Evolutionary conservation across 2,797 vertebrate species (phyloP), one percentile per base, ranked within the genome.

Genomic region (Lophius americanus): DNA sequence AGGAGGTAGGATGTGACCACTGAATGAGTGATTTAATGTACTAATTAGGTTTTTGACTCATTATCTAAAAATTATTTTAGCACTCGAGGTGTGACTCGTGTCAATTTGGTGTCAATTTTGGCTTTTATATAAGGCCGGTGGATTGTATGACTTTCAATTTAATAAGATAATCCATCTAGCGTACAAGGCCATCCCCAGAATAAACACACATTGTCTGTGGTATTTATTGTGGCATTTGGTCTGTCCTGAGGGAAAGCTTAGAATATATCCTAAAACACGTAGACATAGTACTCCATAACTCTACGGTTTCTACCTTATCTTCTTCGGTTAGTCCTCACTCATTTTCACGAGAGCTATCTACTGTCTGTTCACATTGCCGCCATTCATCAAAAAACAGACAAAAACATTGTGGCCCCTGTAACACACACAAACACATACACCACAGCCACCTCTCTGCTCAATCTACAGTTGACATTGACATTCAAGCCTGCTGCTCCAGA

Each of bases 381-480:
- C 68, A 60, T 66, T 85, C 70, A 61, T 80, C 78, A 75, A 52
- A 75, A 82, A 78, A 57, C 65, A 68, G 62, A 80, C 54, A 68
- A 59, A 80, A 64, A 79, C 76, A 76, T n/a, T 42, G 64, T 76
- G 70, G 68, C 63, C 74, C 72, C 70, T 70, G 66, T 56, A 63
- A 75, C 69, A 60, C 74, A 74, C 69, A 57, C 76, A 74, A 74
- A 73, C 88, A 76, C 86, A 76, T 83, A 57, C 63, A 23, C 23
- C 23, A 76, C 79, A 78, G 72, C 60, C 75, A 69, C 69, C 64
- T 73, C 74, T 60, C 58, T 52, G 57, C 82, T 72, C 75, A 78
- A 83, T 83, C 79, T 76, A 68, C 67, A 64, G 78, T 81, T 86
- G 87, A 83, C 84, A 88, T 79, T 89, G 87, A 90, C 91, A 88